Evolutionary conservation across 2,888 invertebrate genomes (phyloP), one percentile per base, ranked within the genome.

Genomic region (Athetis lepigone): DNA sequence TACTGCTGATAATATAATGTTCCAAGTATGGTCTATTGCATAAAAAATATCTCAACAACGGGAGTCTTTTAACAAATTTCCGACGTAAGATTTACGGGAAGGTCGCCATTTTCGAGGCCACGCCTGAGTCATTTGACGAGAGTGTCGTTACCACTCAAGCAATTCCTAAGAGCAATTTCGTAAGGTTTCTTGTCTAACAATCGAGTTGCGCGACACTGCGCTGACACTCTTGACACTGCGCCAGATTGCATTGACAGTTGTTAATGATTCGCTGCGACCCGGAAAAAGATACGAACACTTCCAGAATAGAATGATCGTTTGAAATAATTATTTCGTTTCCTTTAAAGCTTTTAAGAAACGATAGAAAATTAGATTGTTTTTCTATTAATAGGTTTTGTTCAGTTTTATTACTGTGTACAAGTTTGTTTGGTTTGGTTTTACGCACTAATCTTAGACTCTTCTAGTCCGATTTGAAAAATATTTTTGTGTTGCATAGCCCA

Each of bases 231-330:
- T 42, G 54, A 42, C 33, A 56, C 61, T 73, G 67, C 55, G 70
- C 58, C 78, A 77, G 78, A 64, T 68, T 65, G 55, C 62, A 80
- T 40, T 68, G 80, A 67, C 75, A 75, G 64, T 77, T 66, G 69
- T 77, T 69, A 79, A 79, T 66, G 72, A 63, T 63, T 39, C 54
- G 36, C 56, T 37, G 21, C 45, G 25, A 45, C 25, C 39, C 29
- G 37, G 19, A 56, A 65, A 64, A 70, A 51, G 19, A 67, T 45
- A 37, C 21, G 13, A 13, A 50, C 64, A 63, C 67, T 27, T 37
- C 13, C 27, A 45, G 29, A 46, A 42, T n/a, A 46, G 33, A 52
- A 40, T 45, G 40, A 19, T 6, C 57, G 27, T 72, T 50, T 9
- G 11, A 36, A 54, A 54, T 46, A 33, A 57, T 69, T 50, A 54